phyloP scores from a whole-genome alignment of 2,113 vertebrate species.

The Limnothrissa miodon region DNA sequence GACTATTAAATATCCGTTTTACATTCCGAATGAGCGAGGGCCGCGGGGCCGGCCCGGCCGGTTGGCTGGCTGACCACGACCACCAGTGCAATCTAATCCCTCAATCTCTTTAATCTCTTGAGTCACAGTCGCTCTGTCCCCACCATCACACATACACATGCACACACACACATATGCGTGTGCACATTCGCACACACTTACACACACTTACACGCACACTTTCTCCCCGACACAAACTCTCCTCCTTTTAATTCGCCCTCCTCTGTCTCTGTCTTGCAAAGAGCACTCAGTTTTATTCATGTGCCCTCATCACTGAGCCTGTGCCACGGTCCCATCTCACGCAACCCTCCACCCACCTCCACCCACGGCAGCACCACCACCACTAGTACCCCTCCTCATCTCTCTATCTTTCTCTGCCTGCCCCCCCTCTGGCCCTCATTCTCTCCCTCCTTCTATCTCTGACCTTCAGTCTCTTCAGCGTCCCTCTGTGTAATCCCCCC shows the following conservation, averaged over 20 bases:
- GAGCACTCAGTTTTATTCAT: neutral
- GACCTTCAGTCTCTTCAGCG: conserved; percentile 28
- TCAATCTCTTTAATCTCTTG: conserved; percentile 43
- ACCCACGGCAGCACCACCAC: neutral
- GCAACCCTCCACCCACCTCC: neutral
- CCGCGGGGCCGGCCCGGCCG: conserved; percentile 23
- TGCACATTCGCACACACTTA: conserved; percentile 8
- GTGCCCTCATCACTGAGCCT: neutral
- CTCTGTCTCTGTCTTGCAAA: neutral
- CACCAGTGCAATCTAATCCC: conserved; percentile 21
- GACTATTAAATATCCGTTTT: conserved; percentile 27
- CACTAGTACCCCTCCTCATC: neutral
- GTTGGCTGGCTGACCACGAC: neutral
- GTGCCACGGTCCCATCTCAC: neutral
- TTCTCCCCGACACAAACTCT: conserved; percentile 22
- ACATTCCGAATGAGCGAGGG: conserved; percentile 38
- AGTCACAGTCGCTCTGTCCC: neutral
- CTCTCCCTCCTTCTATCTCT: conserved; percentile 26
- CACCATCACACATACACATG: conserved; percentile 2
- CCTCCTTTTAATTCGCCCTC: conserved; percentile 32
- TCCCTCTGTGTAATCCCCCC: conserved; percentile 35
- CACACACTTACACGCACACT: conserved; percentile 8
- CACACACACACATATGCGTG: no score
- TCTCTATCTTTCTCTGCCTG: neutral
- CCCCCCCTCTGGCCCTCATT: neutral